phyloP scores from a whole-genome alignment of 2,113 vertebrate genomes.

The Syngnathus scovelli region DNA sequence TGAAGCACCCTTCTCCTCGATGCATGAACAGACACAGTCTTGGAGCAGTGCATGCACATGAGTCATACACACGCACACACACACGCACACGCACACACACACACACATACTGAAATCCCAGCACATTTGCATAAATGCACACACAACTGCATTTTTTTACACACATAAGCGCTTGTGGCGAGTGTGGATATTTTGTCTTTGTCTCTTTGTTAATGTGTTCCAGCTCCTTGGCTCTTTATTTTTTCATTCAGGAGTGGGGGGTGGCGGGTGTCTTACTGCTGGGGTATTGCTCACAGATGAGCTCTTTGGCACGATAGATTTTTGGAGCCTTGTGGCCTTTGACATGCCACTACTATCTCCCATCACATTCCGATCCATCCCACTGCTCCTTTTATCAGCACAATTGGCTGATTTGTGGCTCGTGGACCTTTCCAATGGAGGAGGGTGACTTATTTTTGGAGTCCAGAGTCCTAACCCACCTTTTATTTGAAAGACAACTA shows the following conservation, averaged over 20 bases:
- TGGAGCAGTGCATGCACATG: constrained; percentile 18
- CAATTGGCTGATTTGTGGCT: constrained; percentile 55
- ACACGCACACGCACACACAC: constrained; percentile 6
- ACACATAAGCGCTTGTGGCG: constrained; percentile 15
- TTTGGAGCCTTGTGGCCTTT: constrained; percentile 49
- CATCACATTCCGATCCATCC: constrained; percentile 57
- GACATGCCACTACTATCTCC: constrained; percentile 57
- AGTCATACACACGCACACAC: constrained; percentile 4
- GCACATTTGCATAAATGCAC: constrained; percentile 26
- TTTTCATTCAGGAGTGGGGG: constrained; percentile 20
- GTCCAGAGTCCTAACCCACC: constrained; percentile 40
- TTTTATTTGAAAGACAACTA: constrained; percentile 32
- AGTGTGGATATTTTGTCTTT: constrained; percentile 18
- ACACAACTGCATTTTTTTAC: constrained; percentile 21
- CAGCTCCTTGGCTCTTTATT: constrained; percentile 11
- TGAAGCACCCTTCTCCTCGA: constrained; percentile 43
- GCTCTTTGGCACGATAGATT: constrained; percentile 35
- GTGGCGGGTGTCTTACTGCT: not conserved
- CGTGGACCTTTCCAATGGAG: constrained; percentile 30
- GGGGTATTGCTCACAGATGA: constrained; percentile 35
- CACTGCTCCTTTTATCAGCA: constrained; percentile 54
- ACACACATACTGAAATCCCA: not conserved
- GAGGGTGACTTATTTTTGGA: constrained; percentile 31
- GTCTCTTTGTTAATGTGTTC: constrained; percentile 27
- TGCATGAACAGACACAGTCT: constrained; percentile 42